Base-by-base conservation (phyloP, 92 coral and sea anemone genomes). In the Hydrozoanthus gracilis region DNA sequence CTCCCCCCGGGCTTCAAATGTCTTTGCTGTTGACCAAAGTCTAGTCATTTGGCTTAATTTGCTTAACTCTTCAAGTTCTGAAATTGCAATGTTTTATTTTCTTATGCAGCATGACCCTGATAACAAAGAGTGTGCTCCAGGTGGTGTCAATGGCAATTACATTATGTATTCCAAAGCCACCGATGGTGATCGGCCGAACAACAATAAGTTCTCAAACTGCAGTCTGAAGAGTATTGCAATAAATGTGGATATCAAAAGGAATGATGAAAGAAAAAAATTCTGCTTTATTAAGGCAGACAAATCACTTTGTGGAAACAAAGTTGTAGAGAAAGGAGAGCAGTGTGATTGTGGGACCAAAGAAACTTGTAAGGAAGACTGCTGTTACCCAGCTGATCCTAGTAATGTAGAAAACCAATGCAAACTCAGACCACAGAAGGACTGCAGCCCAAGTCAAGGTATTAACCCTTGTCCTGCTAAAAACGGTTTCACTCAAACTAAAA, bases 151-250 rank as follows among this genome's bases (percentile, higher is more conserved):
- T 0, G 99, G 99, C 3, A 97, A 97, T 72, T 97, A 84, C 68
- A 95, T 97, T 79, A 97, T 97, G 99, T 97, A 76, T 52, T 91
- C 91, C 82, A 97, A 95, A 80, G 99, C 99, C 4, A 97, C 99
- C 8, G 89, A 97, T 75, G 99, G 99, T 16, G 91, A 95, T 49
- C 89, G 93, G 44, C 55, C 79, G 14, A 92, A 94, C 86, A 97
- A 97, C 88, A 92, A 95, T 80, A 80, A 77, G 44, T 97, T 97
- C 64, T 97, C 99, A 15, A 48, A 67, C 35, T 97, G 99, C 88
- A 97, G 99, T 51, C 82, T 92, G 62, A 83, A 88, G 27, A 77
- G 92, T 15, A 97, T 97, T 54, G 87, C 87, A 74, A 62, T 62
- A 61, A 95, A 97, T 58, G 90, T 97, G 17, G 86, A 97, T 66